Conservation (phyloP, 2,888 invertebrate species). For the Gnatocerus cornutus region DNA sequence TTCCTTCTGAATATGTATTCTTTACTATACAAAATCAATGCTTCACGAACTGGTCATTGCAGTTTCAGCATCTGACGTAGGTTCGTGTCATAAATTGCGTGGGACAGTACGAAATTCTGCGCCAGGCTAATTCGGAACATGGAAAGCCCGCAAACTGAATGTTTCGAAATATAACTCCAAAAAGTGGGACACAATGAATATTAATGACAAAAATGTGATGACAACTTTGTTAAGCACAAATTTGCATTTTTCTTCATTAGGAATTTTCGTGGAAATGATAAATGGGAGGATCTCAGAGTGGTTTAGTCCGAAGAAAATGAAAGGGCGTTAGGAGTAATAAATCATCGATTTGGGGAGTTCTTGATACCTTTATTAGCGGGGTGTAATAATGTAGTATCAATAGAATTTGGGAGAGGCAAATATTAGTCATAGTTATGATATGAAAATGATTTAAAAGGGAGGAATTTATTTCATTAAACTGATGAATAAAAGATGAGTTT, state of each 20-base stretch:
- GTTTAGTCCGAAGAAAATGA: conserved; percentile 16
- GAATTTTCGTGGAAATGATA: conserved; percentile 29
- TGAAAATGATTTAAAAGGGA: too few relatives aligned
- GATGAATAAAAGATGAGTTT: too few relatives aligned
- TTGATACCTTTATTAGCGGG: conserved; percentile 33
- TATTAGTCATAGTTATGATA: conserved; percentile 7
- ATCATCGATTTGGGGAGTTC: conserved; percentile 13
- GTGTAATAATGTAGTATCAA: conserved; percentile 17
- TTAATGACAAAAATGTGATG: conserved; percentile 12
- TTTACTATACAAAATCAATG: conserved; percentile 38
- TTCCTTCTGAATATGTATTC: conserved; percentile 43
- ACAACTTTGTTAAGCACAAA: not conserved
- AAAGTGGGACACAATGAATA: not conserved
- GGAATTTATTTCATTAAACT: too few relatives aligned
- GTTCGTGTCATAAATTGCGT: too few relatives aligned
- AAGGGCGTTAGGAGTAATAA: conserved; percentile 25
- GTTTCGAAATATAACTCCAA: too few relatives aligned
- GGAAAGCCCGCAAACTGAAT: too few relatives aligned
- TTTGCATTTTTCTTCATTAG: conserved; percentile 34
- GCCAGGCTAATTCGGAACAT: too few relatives aligned
- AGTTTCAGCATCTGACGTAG: conserved; percentile 8
- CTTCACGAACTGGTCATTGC: conserved; percentile 24
- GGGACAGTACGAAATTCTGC: too few relatives aligned
- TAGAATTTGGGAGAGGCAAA: conserved; percentile 33
- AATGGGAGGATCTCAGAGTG: conserved; percentile 12